Base-by-base conservation (phyloP, 2,113 vertebrate genomes). In the Laterallus jamaicensis region DNA sequence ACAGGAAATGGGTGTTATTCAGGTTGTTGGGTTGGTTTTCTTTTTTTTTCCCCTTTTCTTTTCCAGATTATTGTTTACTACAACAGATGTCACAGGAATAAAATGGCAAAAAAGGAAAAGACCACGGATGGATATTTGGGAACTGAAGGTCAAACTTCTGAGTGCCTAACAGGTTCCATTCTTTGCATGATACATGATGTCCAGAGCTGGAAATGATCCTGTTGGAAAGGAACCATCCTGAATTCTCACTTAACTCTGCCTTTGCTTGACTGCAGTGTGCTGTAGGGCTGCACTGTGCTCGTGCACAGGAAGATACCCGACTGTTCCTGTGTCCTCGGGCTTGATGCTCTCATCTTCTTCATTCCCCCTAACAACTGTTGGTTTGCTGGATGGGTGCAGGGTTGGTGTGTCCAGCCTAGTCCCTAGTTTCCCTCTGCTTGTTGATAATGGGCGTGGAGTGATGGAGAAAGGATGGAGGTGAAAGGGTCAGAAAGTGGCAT, bases 1-100 rank as follows among this genome's bases (percentile, higher is more conserved):
- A 71, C 77, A n/a, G 94, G 75, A 59, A 92, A 86, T 70, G 9
- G 4, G 82, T 16, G 87, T 29, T 74, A 15, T 22, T 82, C 63
- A 0, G 44, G 1, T 63, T 25, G 24, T 52, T 25, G 22, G 50
- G 50, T 13, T 52, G 21, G 44, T 18, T 47, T 18, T 47, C 9
- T 47, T 47, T 19, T 47, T 47, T 47, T 47, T 44, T 17, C 42
- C 14, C 14, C 14, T 39, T 49, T 49, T 49, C 20, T 49, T 44
- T 82, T 35, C 83, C 63, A 2, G 59, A 75, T 58, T 70, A 62
- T 62, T 35, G 52, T 73, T 94, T 73, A 64, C 80, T 93, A 3
- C 77, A 40, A 6, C 49, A 79, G 91, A 81, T 82, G 69, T 15
- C 87, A 4, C 67, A 49, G 78, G 81, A 60, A 68, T 58, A 14